Percentiles rank a stretch among this genome's conserved stretches.
phyloP scores from a whole-genome alignment of 2,888 invertebrate species.

The Drosophila testacea region DNA sequence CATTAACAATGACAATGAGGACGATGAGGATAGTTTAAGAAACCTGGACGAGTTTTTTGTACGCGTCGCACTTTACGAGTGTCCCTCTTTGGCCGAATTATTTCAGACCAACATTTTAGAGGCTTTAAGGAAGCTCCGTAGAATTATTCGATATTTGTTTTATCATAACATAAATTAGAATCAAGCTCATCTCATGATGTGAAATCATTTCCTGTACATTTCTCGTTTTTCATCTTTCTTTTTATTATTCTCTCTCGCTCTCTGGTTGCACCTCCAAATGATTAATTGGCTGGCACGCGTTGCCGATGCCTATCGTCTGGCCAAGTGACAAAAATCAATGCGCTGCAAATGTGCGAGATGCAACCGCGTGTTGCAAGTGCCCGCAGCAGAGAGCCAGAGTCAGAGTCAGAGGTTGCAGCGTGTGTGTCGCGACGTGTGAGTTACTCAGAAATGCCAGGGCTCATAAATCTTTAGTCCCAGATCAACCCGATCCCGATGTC shows the following conservation, averaged over 20 bases:
- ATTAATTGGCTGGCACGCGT: slow-evolving; percentile 73
- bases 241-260: background rate
- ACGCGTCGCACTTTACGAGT: slow-evolving; percentile 27
- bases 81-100: slow-evolving; percentile 30
- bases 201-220: slow-evolving; percentile 10
- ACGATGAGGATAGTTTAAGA: background rate
- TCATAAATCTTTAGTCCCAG: slow-evolving; percentile 57
- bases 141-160: slow-evolving; percentile 30
- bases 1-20: background rate
- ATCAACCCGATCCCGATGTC: slow-evolving; percentile 27
- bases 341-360: slow-evolving; percentile 72
- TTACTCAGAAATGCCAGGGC: slow-evolving; percentile 50
- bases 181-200: background rate
- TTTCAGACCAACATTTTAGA: background rate
- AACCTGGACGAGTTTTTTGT: slow-evolving; percentile 9
- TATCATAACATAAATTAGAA: background rate
- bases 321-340: slow-evolving; percentile 79
- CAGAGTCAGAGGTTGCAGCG: slow-evolving; percentile 14
- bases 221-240: slow-evolving; percentile 21
- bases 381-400: slow-evolving; percentile 6
- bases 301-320: slow-evolving; percentile 69
- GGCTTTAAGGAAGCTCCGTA: slow-evolving; percentile 24
- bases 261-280: slow-evolving; percentile 36
- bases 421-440: slow-evolving; percentile 40
- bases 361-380: slow-evolving; percentile 37